phyloP scores from a whole-genome alignment of 2,797 vertebrate genomes.

The Chaunax sp. region DNA sequence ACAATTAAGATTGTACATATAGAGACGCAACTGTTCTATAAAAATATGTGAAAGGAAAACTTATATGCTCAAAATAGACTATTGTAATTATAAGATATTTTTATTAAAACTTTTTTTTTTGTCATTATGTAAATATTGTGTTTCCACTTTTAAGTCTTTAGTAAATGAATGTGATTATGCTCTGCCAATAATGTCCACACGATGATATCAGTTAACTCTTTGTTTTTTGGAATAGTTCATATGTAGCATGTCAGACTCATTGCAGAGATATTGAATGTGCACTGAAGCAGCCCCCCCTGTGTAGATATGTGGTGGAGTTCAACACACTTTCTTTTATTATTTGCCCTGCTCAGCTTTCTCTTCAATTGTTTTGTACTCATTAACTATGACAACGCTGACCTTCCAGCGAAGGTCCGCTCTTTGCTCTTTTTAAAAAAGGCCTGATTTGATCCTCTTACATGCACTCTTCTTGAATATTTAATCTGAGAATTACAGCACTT shows the following conservation, averaged over 20 bases:
- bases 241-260: conserved; percentile 78
- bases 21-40: conserved; percentile 96
- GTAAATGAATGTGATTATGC: conserved; percentile 81
- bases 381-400: conserved; percentile 53
- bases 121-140: conserved; percentile 97
- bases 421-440: conserved; percentile 32
- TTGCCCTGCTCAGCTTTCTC: conserved; percentile 58
- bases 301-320: conserved; percentile 64
- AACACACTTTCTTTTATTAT: conserved; percentile 42
- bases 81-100: conserved; percentile 99
- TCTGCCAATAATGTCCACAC: conserved; percentile 81
- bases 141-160: conserved; percentile 82
- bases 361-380: conserved; percentile 66
- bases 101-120: conserved; percentile 92
- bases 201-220: conserved; percentile 73
- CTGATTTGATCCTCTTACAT: conserved; percentile 48
- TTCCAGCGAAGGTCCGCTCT: conserved; percentile 24
- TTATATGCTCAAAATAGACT: conserved; percentile 98
- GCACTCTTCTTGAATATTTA: conserved; percentile 37
- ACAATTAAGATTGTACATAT: conserved; percentile 96
- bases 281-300: conserved; percentile 70
- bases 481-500: conserved; percentile 44
- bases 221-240: conserved; percentile 74
- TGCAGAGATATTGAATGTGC: conserved; percentile 73
- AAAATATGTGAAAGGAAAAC: conserved; percentile 93